Evolutionary conservation across 2,888 invertebrate species (phyloP).

Genomic region (Helobdella robusta): DNA sequence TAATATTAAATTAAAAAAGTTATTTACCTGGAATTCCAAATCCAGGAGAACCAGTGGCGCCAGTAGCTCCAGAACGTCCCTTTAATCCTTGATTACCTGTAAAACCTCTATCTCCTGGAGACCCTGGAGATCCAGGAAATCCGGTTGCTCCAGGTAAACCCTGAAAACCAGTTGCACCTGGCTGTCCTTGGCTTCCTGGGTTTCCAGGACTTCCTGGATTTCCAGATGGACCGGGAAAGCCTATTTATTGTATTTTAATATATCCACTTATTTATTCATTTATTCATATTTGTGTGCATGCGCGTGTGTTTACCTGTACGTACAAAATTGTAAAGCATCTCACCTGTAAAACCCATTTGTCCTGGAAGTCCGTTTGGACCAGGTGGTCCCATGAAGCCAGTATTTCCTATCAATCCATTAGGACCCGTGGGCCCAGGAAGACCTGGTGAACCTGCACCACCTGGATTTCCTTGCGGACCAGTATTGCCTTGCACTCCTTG

Average conservation of each 20-base stretch:
- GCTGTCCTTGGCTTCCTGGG: neutral
- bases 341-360: neutral
- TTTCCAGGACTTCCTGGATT: neutral
- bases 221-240: neutral
- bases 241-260: too few relatives aligned
- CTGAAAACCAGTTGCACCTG: neutral
- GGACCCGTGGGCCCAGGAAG: neutral
- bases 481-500: too few relatives aligned
- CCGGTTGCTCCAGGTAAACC: constrained; percentile 4
- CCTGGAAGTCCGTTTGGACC: neutral
- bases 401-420: constrained; percentile 6
- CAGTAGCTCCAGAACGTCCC: constrained; percentile 18
- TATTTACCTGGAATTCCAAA: constrained; percentile 8
- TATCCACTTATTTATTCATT: too few relatives aligned
- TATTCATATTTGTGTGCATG: too few relatives aligned
- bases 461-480: neutral
- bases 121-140: constrained; percentile 4
- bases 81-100: constrained; percentile 17
- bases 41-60: constrained; percentile 2
- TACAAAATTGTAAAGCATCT: neutral
- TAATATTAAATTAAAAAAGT: neutral
- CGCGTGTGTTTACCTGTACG: too few relatives aligned
- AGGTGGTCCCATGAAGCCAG: neutral
- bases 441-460: neutral
- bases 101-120: constrained; percentile 19